phyloP scores from a whole-genome alignment of 2,113 vertebrate genomes.

The Recurvirostra avosetta region DNA sequence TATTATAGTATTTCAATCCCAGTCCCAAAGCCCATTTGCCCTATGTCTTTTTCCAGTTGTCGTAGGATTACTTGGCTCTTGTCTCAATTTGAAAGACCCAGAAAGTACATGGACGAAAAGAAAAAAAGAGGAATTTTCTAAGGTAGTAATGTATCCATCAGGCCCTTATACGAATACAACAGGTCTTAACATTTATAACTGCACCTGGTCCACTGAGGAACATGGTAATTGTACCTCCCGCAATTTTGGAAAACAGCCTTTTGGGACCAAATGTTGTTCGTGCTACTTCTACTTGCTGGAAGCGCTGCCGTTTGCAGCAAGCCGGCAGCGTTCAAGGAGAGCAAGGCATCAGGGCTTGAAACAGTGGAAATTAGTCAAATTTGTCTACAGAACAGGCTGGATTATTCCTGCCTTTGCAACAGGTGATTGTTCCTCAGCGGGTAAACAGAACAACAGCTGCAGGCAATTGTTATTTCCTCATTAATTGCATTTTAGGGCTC shows the following conservation, averaged over 20 bases:
- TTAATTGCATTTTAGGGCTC: conserved; percentile 23
- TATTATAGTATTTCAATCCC: neutral
- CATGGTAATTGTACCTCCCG: accelerated
- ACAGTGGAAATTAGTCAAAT: neutral
- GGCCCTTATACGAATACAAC: neutral
- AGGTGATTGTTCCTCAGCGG: neutral
- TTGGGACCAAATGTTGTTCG: neutral
- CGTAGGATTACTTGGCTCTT: neutral
- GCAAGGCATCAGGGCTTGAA: neutral
- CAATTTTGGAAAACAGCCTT: neutral
- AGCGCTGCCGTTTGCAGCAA: neutral
- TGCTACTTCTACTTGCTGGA: neutral
- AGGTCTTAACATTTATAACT: neutral
- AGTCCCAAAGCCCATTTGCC: neutral
- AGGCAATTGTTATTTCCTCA: conserved; percentile 24
- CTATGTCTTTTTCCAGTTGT: neutral
- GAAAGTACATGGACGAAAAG: neutral
- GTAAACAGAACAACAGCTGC: neutral
- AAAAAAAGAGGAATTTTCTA: neutral
- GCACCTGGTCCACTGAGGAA: neutral
- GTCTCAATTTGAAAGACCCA: neutral
- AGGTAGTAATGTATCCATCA: neutral
- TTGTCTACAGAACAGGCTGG: neutral
- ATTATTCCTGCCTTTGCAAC: neutral
- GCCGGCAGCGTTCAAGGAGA: accelerated